A percentile compares a stretch with the other conserved stretches of the same genome.
phyloP scores from a whole-genome alignment of 64 coral and sea anemone species.

The Pachyseris speciosa region DNA sequence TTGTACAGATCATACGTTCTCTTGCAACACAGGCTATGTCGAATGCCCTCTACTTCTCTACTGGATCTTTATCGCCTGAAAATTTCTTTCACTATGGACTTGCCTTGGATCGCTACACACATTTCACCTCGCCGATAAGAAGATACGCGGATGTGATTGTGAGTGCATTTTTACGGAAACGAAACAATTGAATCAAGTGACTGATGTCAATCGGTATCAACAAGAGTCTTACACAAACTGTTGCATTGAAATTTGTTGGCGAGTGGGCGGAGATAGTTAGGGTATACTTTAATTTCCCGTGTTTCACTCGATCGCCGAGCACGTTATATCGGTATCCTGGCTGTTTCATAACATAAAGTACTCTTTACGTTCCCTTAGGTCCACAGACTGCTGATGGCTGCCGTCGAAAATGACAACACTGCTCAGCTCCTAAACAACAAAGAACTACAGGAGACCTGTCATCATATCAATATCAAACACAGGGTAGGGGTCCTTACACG shows the following conservation, averaged over 20 bases:
- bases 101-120: slow-evolving; percentile 90
- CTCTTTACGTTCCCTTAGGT: slow-evolving; percentile 48
- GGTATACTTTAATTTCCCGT: too few relatives aligned
- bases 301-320: too few relatives aligned
- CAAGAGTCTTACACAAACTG: too few relatives aligned
- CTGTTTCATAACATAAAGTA: too few relatives aligned
- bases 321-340: too few relatives aligned
- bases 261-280: too few relatives aligned
- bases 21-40: slow-evolving; percentile 96
- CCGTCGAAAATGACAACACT: slow-evolving; percentile 40
- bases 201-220: too few relatives aligned
- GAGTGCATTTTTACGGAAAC: slow-evolving; percentile 34
- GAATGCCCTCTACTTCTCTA: slow-evolving; percentile 91
- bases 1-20: slow-evolving; percentile 72
- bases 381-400: slow-evolving; percentile 85
- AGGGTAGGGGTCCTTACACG: slow-evolving; percentile 32
- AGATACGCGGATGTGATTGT: slow-evolving; percentile 98
- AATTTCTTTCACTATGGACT: slow-evolving; percentile 93
- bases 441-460: slow-evolving; percentile 83
- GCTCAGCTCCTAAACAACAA: slow-evolving; percentile 55
- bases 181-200: too few relatives aligned
- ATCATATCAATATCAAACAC: slow-evolving; percentile 92
- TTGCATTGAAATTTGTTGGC: too few relatives aligned
- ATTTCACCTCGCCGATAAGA: slow-evolving; percentile 94
- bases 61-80: slow-evolving; percentile 82